Conservation (phyloP, 1,140 invertebrate genomes). For the Rhagoletis zephyria region DNA sequence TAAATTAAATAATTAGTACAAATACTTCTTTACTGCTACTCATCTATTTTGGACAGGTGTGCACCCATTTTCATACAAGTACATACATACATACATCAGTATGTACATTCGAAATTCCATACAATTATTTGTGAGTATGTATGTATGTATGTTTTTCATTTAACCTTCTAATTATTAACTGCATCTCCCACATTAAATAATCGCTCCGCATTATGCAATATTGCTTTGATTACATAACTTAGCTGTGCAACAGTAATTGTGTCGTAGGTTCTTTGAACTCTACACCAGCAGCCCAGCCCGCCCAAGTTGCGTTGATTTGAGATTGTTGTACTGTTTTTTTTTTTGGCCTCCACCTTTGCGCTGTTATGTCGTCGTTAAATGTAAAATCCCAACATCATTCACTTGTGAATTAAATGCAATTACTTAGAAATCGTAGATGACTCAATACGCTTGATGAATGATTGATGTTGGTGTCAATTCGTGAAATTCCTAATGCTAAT, state of each 20-base stretch:
- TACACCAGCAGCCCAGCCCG: no score
- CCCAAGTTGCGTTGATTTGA: neutral
- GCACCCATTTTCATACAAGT: no score
- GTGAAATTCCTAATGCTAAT: neutral
- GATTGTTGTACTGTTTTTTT: neutral
- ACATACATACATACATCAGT: no score
- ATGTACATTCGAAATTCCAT: no score
- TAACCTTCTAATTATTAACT: no score
- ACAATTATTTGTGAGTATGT: no score
- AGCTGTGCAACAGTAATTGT: neutral
- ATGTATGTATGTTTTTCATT: no score
- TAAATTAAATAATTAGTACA: no score
- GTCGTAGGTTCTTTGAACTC: neutral
- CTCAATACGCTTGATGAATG: neutral
- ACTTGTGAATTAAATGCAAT: neutral
- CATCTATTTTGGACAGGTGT: no score
- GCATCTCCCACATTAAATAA: neutral
- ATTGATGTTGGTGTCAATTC: neutral
- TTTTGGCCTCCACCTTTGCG: neutral
- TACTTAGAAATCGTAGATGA: neutral
- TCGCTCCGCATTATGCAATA: neutral
- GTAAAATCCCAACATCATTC: neutral
- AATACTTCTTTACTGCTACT: no score
- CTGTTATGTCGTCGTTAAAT: neutral
- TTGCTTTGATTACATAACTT: slow-evolving; percentile 10